Evolutionary conservation across 2,888 invertebrate species (phyloP).

Genomic region (Steinernema scapterisci): DNA sequence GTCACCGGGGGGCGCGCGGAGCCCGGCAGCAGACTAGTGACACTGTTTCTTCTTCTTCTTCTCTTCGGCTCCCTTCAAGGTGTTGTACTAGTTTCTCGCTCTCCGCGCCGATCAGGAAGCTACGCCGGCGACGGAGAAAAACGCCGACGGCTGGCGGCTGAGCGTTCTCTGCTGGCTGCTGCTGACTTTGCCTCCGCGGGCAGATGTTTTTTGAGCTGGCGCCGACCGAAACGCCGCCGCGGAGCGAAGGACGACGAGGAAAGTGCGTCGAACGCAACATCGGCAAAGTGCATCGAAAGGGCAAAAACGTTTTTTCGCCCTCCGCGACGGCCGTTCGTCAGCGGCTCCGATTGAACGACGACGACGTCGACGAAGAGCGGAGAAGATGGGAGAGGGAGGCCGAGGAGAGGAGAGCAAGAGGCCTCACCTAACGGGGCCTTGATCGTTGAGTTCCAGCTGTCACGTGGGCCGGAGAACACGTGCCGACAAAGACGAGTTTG

Average conservation of each 20-base stretch:
- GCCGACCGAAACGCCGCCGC: slow-evolving; percentile 5
- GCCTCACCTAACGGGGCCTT: no score
- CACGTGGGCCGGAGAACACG: neutral
- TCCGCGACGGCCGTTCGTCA: neutral
- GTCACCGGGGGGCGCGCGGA: neutral
- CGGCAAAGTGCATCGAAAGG: slow-evolving; percentile 5
- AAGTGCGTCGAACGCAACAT: slow-evolving; percentile 29
- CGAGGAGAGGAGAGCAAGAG: neutral
- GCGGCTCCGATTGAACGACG: neutral
- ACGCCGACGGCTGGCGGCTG: slow-evolving; percentile 12
- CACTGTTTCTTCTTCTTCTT: neutral
- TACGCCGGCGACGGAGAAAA: neutral
- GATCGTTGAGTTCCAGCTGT: neutral
- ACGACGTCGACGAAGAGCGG: neutral
- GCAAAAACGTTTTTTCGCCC: neutral
- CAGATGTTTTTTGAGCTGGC: slow-evolving; percentile 31
- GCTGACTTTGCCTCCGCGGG: slow-evolving; percentile 3
- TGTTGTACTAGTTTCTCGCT: slow-evolving; percentile 19
- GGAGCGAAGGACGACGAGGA: slow-evolving; percentile 14
- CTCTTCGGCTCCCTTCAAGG: neutral
- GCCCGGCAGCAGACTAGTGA: slow-evolving; percentile 11
- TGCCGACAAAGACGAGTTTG: neutral
- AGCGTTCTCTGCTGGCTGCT: neutral
- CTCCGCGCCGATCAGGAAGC: neutral
- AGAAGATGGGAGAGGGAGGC: neutral